Base-by-base conservation (phyloP, 2,797 vertebrate genomes). In the Novumbra hubbsi region DNA sequence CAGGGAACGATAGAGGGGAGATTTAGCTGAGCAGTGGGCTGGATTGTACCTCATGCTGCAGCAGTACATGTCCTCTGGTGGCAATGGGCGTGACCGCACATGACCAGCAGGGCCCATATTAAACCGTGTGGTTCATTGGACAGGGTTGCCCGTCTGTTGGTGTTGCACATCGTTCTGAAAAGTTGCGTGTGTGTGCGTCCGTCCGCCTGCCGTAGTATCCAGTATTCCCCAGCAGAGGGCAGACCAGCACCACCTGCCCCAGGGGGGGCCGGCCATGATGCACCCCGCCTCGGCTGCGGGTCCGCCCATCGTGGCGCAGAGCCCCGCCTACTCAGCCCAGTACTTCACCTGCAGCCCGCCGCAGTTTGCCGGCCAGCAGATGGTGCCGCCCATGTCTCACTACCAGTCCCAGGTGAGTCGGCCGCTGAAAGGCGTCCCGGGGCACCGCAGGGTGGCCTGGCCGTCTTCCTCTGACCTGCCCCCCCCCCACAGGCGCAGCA, bases 181-280 rank as follows among this genome's bases (percentile, higher is more conserved):
- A 21, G 64, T 27, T 64, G 30, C 62, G 24, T 69, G 2, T 78
- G 45, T 70, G 64, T n/a, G 70, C 60, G 71, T 52, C 19, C 72
- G 45, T 24, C 60, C 84, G 30, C 74, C 48, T 73, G 41, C 74
- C 87, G 79, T 85, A 99, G 97, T 99, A 89, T 95, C 97, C 92
- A 99, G 94, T 92, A 97, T 99, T 95, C 96, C 95, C 79, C 98
- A 98, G 84, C 97, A 98, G 86, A 95, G 98, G 88, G 96, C 97
- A 85, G 98, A 99, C 83, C 97, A 98, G 84, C 97, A 99, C 85
- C 98, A 98, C 80, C 92, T 90, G 0, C 92, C 90, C 0, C 96
- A 93, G 82, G 97, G 95, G 84, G 91, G 93, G 0, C 91, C 94
- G 78, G 94, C 96, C 87, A 96, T 99, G 96, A 98, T 99, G 95